phyloP scores from a whole-genome alignment of 1,140 invertebrate genomes.

The Zaprionus africanus region DNA sequence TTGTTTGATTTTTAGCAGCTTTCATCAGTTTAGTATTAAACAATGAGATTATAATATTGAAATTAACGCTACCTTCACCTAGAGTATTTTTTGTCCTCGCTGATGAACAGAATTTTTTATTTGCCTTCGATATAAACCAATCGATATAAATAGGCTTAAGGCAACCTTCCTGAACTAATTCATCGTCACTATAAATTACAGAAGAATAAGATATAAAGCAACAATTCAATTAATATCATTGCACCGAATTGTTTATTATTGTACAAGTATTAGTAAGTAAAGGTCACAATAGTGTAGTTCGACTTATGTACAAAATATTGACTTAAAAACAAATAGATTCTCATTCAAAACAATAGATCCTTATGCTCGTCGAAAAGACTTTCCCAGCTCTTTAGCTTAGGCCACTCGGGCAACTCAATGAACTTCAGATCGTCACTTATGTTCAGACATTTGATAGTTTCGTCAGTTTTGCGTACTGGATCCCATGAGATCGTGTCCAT shows the following conservation, averaged over 20 bases:
- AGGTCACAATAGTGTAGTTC: conserved; percentile 6
- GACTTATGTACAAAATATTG: conserved; percentile 16
- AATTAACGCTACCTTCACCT: no score
- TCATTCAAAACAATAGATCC: conserved; percentile 59
- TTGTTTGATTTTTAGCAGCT: no score
- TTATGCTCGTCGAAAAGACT: conserved; percentile 65
- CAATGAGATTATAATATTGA: no score
- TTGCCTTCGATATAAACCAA: no score
- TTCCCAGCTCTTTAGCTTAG: conserved; percentile 84
- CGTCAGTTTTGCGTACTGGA: conserved; percentile 68
- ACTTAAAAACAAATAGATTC: not conserved
- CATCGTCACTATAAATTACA: no score
- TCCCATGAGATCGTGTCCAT: conserved; percentile 72
- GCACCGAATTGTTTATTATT: conserved; percentile 13
- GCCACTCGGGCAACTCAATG: conserved; percentile 82
- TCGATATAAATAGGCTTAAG: no score
- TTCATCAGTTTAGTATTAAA: no score
- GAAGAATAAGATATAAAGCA: no score
- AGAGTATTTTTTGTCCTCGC: no score
- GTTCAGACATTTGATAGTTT: conserved; percentile 82
- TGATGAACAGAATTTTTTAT: no score
- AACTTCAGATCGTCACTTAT: conserved; percentile 83
- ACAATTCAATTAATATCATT: not conserved
- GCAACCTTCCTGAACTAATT: no score
- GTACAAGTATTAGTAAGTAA: conserved; percentile 3